These are phyloP conservation scores for Avahi laniger DNA, from an alignment of 2,797 vertebrate species.

Conservation along the genomic window DNA sequence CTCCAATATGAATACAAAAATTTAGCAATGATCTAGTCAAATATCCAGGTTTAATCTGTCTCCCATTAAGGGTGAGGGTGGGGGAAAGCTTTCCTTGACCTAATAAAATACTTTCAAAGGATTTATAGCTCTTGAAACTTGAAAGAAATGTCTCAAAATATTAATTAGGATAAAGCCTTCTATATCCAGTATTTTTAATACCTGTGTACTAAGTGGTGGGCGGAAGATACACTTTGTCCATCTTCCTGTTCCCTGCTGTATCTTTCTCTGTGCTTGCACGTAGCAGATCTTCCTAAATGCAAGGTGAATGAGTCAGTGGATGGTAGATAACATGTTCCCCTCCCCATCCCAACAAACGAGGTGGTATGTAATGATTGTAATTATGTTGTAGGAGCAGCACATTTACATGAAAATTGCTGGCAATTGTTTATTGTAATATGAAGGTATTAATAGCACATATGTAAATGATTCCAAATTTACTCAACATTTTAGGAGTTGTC, in stretches of 20 bases:
- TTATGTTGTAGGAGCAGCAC: background rate
- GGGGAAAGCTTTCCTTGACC: background rate
- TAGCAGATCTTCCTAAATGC: background rate
- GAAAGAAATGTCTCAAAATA: constrained; percentile 6
- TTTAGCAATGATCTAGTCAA: background rate
- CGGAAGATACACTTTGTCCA: background rate
- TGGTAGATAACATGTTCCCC: background rate
- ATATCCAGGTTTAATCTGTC: background rate
- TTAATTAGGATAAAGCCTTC: background rate
- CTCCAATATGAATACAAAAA: background rate
- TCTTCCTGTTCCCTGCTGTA: background rate
- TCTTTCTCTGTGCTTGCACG: background rate
- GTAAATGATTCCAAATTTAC: constrained; percentile 43
- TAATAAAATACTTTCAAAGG: background rate
- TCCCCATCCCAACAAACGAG: background rate
- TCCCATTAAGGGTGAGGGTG: background rate
- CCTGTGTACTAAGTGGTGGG: background rate
- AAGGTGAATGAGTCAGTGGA: background rate
- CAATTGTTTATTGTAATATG: background rate
- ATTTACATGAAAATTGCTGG: background rate
- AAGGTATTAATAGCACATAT: constrained; percentile 14
- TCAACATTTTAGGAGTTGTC: constrained; percentile 17
- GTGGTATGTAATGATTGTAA: background rate
- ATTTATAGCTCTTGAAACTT: background rate
- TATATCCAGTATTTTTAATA: background rate